phyloP scores from a whole-genome alignment of 2,797 vertebrate genomes.

The Tenualosa ilisha region DNA sequence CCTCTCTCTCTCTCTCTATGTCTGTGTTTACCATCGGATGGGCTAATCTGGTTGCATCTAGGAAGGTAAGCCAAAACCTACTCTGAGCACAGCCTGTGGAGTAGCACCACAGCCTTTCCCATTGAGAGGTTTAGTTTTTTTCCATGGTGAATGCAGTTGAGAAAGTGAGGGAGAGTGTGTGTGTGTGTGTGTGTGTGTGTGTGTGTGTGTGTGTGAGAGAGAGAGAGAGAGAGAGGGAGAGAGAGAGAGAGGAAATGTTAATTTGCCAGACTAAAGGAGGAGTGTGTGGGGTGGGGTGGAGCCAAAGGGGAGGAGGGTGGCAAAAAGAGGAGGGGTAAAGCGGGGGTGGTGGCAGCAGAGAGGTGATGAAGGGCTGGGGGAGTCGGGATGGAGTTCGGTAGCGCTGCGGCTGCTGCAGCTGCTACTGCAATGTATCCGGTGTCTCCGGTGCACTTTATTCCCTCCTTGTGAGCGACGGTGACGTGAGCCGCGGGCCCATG shows the following conservation, averaged over 20 bases:
- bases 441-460: slow-evolving; percentile 52
- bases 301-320: slow-evolving; percentile 42
- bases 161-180: neutral
- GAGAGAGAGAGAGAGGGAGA: neutral
- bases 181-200: neutral
- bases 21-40: neutral
- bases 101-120: neutral
- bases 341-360: slow-evolving; percentile 31
- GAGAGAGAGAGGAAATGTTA: slow-evolving; percentile 58
- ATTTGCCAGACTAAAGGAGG: slow-evolving; percentile 63
- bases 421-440: slow-evolving; percentile 62
- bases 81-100: neutral
- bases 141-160: neutral
- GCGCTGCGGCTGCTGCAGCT: neutral
- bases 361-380: slow-evolving; percentile 42
- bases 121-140: neutral
- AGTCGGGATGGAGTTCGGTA: slow-evolving; percentile 50
- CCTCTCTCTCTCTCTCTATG: neutral
- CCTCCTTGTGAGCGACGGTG: slow-evolving; percentile 51
- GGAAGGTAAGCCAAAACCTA: slow-evolving; percentile 4
- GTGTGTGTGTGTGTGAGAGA: neutral
- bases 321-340: neutral
- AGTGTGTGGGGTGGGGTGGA: slow-evolving; percentile 43
- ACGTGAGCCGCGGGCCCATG: slow-evolving; percentile 61
- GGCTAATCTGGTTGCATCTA: neutral